Percentiles rank a stretch among this genome's conserved stretches.
These are phyloP conservation scores for Epinephelus moara DNA, from an alignment of 2,113 vertebrate species.

Conservation along the genomic window DNA sequence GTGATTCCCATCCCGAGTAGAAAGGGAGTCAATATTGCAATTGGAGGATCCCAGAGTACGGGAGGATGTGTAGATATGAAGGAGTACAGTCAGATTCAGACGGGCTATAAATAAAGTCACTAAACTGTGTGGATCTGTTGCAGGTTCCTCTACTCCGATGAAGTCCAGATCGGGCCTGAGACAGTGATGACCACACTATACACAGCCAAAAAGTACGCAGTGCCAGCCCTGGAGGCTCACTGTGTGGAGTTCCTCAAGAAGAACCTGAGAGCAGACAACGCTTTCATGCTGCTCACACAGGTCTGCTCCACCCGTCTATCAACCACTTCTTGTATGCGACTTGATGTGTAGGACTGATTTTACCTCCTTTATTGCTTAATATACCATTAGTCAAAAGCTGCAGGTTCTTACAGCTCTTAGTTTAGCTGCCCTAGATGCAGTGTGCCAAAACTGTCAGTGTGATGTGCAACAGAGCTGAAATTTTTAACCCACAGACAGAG, in stretches of 20 bases:
- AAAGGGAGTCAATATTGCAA: too few species aligned
- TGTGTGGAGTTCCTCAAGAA: slow-evolving; percentile 98
- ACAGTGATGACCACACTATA: slow-evolving; percentile 99
- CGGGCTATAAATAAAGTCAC: not conserved
- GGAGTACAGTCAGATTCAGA: too few species aligned
- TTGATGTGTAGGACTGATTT: not conserved
- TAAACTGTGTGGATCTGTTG: not conserved
- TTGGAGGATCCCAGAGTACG: too few species aligned
- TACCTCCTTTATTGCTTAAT: not conserved
- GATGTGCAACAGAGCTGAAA: not conserved
- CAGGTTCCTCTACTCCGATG: slow-evolving; percentile 98
- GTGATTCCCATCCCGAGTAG: too few species aligned
- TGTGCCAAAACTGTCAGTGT: not conserved
- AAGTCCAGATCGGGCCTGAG: slow-evolving; percentile 97
- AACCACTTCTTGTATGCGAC: not conserved
- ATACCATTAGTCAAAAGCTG: not conserved
- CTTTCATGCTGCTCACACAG: slow-evolving; percentile 98
- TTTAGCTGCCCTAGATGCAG: not conserved
- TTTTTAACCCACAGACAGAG: not conserved
- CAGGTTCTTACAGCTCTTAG: not conserved
- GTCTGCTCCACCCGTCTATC: slow-evolving; percentile 68
- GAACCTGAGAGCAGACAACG: slow-evolving; percentile 95
- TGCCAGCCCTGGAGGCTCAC: slow-evolving; percentile 95
- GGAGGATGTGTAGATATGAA: too few species aligned
- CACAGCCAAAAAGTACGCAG: slow-evolving; percentile 97